phyloP scores from a whole-genome alignment of 2,113 vertebrate species.

The Ophiodon elongatus region DNA sequence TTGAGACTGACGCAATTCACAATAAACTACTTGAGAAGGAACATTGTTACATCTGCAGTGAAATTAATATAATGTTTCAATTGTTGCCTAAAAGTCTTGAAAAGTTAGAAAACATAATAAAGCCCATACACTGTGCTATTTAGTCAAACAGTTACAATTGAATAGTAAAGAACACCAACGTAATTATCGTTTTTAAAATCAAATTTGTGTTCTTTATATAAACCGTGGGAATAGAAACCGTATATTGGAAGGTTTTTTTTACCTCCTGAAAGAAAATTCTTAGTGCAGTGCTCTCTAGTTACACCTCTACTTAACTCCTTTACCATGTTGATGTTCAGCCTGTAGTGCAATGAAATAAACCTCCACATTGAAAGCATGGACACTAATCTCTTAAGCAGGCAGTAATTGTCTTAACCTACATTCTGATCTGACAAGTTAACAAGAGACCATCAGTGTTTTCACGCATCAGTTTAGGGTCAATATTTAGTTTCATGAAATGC shows the following conservation, averaged over 20 bases:
- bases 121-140: background rate
- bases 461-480: constrained; percentile 1
- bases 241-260: background rate
- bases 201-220: background rate
- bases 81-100: background rate
- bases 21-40: background rate
- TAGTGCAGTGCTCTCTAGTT: background rate
- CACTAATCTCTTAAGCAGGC: constrained; percentile 66
- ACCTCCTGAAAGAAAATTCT: background rate
- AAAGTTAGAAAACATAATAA: background rate
- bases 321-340: constrained; percentile 7
- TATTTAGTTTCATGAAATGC: background rate
- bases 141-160: background rate
- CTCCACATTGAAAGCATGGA: constrained; percentile 10
- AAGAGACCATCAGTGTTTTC: constrained; percentile 25
- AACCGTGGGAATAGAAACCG: background rate
- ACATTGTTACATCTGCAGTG: background rate
- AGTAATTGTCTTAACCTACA: constrained; percentile 82
- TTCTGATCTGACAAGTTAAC: constrained; percentile 49
- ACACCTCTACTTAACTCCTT: constrained; percentile 4
- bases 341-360: constrained; percentile 21
- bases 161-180: background rate
- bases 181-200: background rate
- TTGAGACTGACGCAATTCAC: background rate
- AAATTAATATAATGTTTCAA: background rate